Evolutionary conservation across 2,888 invertebrate species (phyloP).

Genomic region (Synergus umbraculus): DNA sequence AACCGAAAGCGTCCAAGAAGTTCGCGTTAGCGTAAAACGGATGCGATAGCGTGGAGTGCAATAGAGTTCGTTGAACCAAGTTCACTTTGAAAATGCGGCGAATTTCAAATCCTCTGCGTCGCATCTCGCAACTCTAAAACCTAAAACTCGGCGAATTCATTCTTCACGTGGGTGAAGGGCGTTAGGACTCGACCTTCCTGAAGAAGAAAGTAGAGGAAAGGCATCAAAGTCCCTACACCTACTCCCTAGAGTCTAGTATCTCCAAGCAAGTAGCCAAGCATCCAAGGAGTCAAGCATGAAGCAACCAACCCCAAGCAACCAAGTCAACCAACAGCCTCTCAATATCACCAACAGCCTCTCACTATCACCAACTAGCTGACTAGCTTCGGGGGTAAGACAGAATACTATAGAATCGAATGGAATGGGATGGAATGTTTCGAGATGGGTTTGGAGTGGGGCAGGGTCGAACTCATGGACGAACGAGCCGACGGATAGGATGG

Average conservation of each 20-base stretch:
- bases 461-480: slow-evolving; percentile 77
- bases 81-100: slow-evolving; percentile 39
- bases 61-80: slow-evolving; percentile 69
- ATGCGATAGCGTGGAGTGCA: slow-evolving; percentile 52
- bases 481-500: slow-evolving; percentile 77
- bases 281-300: neutral
- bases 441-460: slow-evolving; percentile 67
- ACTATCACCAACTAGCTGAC: slow-evolving; percentile 35
- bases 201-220: slow-evolving; percentile 53
- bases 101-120: slow-evolving; percentile 40
- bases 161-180: slow-evolving; percentile 55
- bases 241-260: neutral
- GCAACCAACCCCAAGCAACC: neutral
- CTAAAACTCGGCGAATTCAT: slow-evolving; percentile 45
- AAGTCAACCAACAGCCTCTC: slow-evolving; percentile 20
- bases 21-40: slow-evolving; percentile 55
- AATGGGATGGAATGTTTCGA: slow-evolving; percentile 62
- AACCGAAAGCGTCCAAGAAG: slow-evolving; percentile 42
- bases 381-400: slow-evolving; percentile 16
- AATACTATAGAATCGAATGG: slow-evolving; percentile 44
- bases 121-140: slow-evolving; percentile 49
- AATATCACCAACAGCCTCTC: slow-evolving; percentile 27
- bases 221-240: slow-evolving; percentile 16
- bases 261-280: neutral
- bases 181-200: slow-evolving; percentile 65